These are phyloP conservation scores for Pseudomyrmex gracilis DNA, from an alignment of 1,140 invertebrate species.

Conservation along the genomic window DNA sequence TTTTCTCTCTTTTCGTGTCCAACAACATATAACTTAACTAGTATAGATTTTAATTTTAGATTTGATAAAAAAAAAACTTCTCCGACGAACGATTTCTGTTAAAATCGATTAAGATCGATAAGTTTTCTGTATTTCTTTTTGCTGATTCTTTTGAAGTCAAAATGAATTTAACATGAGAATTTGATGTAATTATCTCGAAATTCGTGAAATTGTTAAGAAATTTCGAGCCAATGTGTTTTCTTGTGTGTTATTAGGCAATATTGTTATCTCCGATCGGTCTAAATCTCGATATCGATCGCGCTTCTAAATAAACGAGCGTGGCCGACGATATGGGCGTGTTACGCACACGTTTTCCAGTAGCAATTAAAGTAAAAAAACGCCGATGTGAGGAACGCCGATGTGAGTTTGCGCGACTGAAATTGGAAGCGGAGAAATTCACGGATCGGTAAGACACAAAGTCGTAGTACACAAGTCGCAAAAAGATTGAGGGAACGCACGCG, in stretches of 20 bases:
- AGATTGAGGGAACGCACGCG: not conserved
- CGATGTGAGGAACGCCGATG: not conserved
- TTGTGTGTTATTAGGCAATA: slow-evolving; percentile 36
- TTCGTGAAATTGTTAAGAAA: slow-evolving; percentile 3
- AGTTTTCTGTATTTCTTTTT: not conserved
- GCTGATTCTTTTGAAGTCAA: not conserved
- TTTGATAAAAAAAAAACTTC: not conserved
- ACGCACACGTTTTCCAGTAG: slow-evolving; percentile 4
- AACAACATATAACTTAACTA: slow-evolving; percentile 7
- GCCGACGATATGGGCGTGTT: not conserved
- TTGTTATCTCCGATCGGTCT: slow-evolving; percentile 33
- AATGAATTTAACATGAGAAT: too few relatives aligned
- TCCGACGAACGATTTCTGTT: not conserved
- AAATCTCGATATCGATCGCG: not conserved
- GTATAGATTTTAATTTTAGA: slow-evolving; percentile 9
- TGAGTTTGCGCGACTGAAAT: not conserved
- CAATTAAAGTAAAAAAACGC: slow-evolving; percentile 41
- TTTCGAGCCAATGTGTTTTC: not conserved
- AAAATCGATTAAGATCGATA: not conserved
- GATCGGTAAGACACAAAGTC: not conserved
- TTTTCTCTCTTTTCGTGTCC: not conserved
- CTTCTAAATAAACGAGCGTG: slow-evolving; percentile 22
- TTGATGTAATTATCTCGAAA: not conserved
- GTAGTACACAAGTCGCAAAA: not conserved
- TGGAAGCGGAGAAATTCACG: slow-evolving; percentile 8